A percentile compares a stretch with the other conserved stretches of the same genome.
Conservation (phyloP, 1,140 invertebrate genomes). For the Zaprionus davidi region DNA sequence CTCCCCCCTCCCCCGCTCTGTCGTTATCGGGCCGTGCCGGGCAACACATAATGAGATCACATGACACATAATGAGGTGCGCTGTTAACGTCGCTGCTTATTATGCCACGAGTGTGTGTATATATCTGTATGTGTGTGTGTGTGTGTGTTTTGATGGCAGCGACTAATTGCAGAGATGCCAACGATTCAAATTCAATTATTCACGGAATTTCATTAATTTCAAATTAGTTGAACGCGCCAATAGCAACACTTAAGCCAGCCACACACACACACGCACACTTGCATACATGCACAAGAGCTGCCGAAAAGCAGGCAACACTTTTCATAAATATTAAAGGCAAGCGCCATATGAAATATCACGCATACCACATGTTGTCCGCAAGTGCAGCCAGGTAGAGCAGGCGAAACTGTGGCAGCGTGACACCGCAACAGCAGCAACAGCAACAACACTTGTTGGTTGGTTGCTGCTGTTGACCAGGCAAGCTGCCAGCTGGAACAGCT, state of each 20-base stretch:
- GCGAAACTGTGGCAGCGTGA: constrained; percentile 3
- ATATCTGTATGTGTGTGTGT: constrained; percentile 30
- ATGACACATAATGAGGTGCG: constrained; percentile 79
- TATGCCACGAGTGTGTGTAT: constrained; percentile 12
- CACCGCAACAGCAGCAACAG: constrained; percentile 27
- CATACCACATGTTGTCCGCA: constrained; percentile 64
- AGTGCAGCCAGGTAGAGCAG: constrained; percentile 44
- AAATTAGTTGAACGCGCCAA: constrained; percentile 80
- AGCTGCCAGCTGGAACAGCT: constrained; percentile 29
- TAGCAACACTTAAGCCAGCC: constrained; percentile 62
- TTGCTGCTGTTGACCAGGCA: constrained; percentile 43
- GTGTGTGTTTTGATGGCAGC: constrained; percentile 57
- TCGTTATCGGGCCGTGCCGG: constrained; percentile 5
- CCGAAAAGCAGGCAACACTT: constrained; percentile 47
- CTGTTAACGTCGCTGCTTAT: constrained; percentile 51
- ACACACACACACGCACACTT: constrained; percentile 14
- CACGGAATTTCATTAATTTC: constrained; percentile 82
- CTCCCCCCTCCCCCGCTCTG: not conserved
- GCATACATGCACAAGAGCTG: constrained; percentile 22
- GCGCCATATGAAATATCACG: constrained; percentile 63
- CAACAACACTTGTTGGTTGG: constrained; percentile 57
- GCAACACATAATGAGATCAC: constrained; percentile 74
- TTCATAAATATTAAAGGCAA: constrained; percentile 65
- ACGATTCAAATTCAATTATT: constrained; percentile 82
- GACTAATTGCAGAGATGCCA: constrained; percentile 71